Conservation (phyloP, 2,888 invertebrate genomes). For the Leptothorax acervorum region DNA sequence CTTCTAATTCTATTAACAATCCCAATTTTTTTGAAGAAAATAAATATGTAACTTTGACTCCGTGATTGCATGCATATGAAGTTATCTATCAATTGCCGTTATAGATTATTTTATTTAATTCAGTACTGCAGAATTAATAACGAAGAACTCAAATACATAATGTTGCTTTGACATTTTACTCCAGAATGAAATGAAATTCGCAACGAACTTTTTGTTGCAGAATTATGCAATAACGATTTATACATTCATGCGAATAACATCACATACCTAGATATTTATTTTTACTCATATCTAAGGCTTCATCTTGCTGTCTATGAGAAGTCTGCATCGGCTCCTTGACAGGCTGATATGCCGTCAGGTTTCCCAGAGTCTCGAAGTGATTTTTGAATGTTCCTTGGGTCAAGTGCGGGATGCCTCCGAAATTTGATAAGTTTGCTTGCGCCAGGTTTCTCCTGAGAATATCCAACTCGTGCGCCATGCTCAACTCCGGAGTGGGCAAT, state of each 20-base stretch:
- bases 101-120: constrained; percentile 6
- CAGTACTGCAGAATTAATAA: background rate
- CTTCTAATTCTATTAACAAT: background rate
- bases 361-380: constrained; percentile 77
- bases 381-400: constrained; percentile 75
- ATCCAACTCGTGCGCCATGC: constrained; percentile 81
- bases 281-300: constrained; percentile 85
- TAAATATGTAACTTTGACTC: background rate
- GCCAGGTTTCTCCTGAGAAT: constrained; percentile 81
- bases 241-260: background rate
- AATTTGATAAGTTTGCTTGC: constrained; percentile 80
- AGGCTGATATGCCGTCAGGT: constrained; percentile 74
- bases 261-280: constrained; percentile 83
- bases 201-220: background rate
- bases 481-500: constrained; percentile 78
- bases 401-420: constrained; percentile 66
- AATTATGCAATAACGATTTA: background rate
- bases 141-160: background rate
- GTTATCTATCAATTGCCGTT: background rate
- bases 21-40: background rate
- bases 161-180: background rate
- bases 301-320: constrained; percentile 82
- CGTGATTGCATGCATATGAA: background rate
- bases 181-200: background rate
- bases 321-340: constrained; percentile 77